These are phyloP conservation scores for Caenorhabditis drosophilae DNA, from an alignment of 2,888 invertebrate genomes.

Conservation along the genomic window DNA sequence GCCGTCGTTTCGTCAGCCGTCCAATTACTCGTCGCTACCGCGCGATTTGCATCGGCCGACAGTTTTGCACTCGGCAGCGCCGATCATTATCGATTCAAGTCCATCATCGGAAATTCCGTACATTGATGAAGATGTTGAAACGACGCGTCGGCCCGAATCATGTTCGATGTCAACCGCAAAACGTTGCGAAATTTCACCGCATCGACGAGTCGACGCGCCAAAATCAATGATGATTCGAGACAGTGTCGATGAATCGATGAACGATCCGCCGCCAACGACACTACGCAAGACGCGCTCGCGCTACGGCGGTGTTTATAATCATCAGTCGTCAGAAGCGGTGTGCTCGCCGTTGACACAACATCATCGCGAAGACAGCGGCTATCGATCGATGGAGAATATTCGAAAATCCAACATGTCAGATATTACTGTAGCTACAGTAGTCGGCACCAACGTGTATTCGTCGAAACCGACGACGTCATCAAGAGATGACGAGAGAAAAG, in stretches of 20 bases:
- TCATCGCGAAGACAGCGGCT: conserved; percentile 45
- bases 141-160: too few relatives aligned
- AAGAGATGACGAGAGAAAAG: background rate
- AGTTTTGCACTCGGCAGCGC: conserved; percentile 45
- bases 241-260: too few relatives aligned
- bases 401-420: background rate
- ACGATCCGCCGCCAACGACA: too few relatives aligned
- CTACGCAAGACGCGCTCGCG: too few relatives aligned
- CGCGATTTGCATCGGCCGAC: conserved; percentile 44
- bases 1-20: too few relatives aligned
- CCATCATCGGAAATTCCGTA: conserved; percentile 36
- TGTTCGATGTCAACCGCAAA: too few relatives aligned
- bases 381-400: conserved; percentile 35
- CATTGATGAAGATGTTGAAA: conserved; percentile 49
- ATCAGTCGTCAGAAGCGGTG: background rate
- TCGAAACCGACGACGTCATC: background rate
- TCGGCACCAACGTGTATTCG: background rate
- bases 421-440: background rate
- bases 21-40: conserved; percentile 47
- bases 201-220: too few relatives aligned
- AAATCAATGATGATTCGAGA: background rate
- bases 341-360: conserved; percentile 7
- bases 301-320: background rate
- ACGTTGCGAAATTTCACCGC: too few relatives aligned
- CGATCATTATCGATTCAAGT: conserved; percentile 30